These are phyloP conservation scores for Pterostichus niger DNA, from an alignment of 2,888 invertebrate genomes.

Conservation along the genomic window DNA sequence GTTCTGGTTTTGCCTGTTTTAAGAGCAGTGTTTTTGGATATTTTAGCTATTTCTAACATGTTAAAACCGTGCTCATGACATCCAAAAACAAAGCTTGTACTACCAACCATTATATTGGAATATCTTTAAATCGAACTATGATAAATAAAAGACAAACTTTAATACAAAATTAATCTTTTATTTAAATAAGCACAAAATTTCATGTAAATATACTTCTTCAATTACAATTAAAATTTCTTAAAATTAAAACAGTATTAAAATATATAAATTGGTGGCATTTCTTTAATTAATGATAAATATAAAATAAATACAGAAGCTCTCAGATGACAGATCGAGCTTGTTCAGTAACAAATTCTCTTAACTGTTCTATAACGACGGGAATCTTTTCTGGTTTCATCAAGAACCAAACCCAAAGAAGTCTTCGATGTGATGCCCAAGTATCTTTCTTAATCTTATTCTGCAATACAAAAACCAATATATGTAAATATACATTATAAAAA, in stretches of 20 bases:
- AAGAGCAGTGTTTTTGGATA: too few species aligned
- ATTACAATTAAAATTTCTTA: conserved; percentile 11
- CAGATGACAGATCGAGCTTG: conserved; percentile 27
- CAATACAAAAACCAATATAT: background rate
- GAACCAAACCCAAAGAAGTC: conserved; percentile 59
- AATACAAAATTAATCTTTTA: conserved; percentile 2
- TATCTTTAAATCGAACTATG: too few species aligned
- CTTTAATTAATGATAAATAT: background rate
- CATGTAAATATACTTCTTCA: conserved; percentile 12
- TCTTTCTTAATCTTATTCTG: conserved; percentile 44
- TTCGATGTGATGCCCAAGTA: conserved; percentile 45
- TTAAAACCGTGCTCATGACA: too few species aligned
- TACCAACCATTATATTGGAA: too few species aligned
- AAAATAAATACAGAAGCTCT: conserved; percentile 18
- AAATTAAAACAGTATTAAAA: background rate
- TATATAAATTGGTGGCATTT: background rate
- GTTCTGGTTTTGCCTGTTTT: too few species aligned
- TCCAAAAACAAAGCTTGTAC: too few species aligned
- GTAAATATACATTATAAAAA: background rate
- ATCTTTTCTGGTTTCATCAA: conserved; percentile 46
- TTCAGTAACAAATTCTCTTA: conserved; percentile 42
- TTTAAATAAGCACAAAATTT: background rate
- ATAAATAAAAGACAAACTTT: background rate
- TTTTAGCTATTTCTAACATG: too few species aligned
- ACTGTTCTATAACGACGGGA: conserved; percentile 10